Conservation (phyloP, 1,140 invertebrate species). For the Aphidius ervi region DNA sequence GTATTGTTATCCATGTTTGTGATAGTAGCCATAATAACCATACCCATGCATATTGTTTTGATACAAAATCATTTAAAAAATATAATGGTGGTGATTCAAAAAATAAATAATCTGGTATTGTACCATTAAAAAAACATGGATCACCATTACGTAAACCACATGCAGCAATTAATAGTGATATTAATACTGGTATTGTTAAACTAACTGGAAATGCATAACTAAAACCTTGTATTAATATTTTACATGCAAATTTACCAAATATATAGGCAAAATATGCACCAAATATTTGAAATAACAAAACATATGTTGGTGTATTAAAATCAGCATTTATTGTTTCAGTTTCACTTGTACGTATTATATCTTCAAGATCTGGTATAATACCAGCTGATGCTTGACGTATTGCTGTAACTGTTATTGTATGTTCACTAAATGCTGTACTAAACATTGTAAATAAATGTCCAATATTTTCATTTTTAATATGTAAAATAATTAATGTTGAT, state of each 20-base stretch:
- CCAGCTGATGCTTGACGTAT: slow-evolving; percentile 52
- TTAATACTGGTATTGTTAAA: slow-evolving; percentile 82
- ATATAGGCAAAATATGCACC: slow-evolving; percentile 85
- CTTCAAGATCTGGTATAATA: slow-evolving; percentile 68
- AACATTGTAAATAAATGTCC: slow-evolving; percentile 75
- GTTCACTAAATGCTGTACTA: slow-evolving; percentile 68
- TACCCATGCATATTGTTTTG: slow-evolving; percentile 85
- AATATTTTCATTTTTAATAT: slow-evolving; percentile 71
- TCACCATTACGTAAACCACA: slow-evolving; percentile 82
- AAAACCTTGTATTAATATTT: slow-evolving; percentile 94
- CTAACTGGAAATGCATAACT: slow-evolving; percentile 94
- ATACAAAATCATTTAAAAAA: slow-evolving; percentile 79
- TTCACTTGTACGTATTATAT: slow-evolving; percentile 68
- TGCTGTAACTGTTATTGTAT: slow-evolving; percentile 75
- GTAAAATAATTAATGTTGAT: slow-evolving; percentile 67
- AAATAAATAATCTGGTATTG: slow-evolving; percentile 84
- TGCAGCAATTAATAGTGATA: slow-evolving; percentile 83
- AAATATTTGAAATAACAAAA: slow-evolving; percentile 76
- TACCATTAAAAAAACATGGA: slow-evolving; percentile 81
- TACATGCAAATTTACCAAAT: slow-evolving; percentile 93
- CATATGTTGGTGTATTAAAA: slow-evolving; percentile 71
- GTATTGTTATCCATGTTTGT: slow-evolving; percentile 92
- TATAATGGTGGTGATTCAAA: slow-evolving; percentile 81
- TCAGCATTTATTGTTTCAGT: slow-evolving; percentile 65
- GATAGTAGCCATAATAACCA: slow-evolving; percentile 92